Evolutionary conservation across 92 coral and sea anemone species (phyloP).

Genomic region (Palythoa caribaeorum): DNA sequence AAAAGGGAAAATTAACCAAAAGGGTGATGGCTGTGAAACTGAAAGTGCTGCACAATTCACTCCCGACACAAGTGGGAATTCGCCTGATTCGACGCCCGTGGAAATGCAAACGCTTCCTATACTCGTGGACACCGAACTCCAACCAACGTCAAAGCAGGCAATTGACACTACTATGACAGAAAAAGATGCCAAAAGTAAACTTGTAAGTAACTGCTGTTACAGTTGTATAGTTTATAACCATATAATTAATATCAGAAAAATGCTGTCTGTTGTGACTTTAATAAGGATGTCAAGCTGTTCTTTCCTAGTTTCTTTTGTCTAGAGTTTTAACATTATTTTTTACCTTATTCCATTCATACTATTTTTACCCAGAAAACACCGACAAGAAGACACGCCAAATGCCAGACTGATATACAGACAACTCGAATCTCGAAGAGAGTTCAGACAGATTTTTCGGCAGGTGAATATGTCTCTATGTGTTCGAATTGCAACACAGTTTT

Average conservation of each 20-base stretch:
- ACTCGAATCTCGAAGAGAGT: conserved; percentile 1
- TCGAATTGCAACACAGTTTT: background rate
- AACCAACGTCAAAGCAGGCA: background rate
- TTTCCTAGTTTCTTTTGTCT: conserved; percentile 1
- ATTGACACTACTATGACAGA: background rate
- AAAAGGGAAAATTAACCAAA: background rate
- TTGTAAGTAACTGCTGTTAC: background rate
- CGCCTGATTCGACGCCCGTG: conserved; percentile 7
- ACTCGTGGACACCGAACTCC: too few relatives aligned
- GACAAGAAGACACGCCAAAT: conserved; percentile 12
- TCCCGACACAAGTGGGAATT: conserved; percentile 5
- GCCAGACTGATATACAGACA: conserved; percentile 12
- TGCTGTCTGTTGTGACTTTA: background rate
- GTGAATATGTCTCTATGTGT: background rate
- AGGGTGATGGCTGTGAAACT: conserved; percentile 4
- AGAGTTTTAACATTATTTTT: background rate
- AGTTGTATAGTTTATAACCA: background rate
- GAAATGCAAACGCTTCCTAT: background rate
- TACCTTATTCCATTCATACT: background rate
- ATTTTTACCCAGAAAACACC: background rate
- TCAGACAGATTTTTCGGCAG: conserved; percentile 9
- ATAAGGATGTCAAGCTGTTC: background rate
- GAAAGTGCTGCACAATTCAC: conserved; percentile 7
- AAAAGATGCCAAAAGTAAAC: background rate
- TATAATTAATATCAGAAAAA: background rate